Evolutionary conservation across 2,888 invertebrate genomes (phyloP).

Genomic region (Eupithecia subumbrata): DNA sequence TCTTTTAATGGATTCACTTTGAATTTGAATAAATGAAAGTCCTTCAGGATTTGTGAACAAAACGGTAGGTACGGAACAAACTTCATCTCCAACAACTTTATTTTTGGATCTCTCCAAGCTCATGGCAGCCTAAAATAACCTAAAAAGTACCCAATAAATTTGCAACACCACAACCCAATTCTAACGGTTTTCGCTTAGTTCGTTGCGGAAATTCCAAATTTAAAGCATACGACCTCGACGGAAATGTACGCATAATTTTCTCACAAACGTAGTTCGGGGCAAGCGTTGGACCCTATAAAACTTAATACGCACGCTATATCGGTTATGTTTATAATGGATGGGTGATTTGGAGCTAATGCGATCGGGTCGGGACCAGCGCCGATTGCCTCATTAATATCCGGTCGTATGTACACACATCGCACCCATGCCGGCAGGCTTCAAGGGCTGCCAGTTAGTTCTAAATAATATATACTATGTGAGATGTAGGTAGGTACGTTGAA

Average conservation of each 20-base stretch:
- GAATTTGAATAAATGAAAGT: background rate
- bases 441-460: constrained; percentile 26
- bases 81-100: background rate
- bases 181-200: background rate
- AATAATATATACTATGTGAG: background rate
- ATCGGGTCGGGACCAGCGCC: constrained; percentile 38
- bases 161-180: background rate
- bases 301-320: constrained; percentile 52
- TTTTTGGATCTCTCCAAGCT: background rate
- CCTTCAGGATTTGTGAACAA: background rate
- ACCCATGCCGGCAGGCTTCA: constrained; percentile 12
- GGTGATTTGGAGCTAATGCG: constrained; percentile 53
- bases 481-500: too few relatives aligned
- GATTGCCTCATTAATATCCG: constrained; percentile 77
- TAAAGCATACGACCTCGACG: background rate
- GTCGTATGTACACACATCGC: constrained; percentile 55
- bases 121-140: background rate
- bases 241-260: constrained; percentile 2
- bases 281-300: constrained; percentile 52
- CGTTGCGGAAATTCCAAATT: background rate
- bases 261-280: constrained; percentile 13
- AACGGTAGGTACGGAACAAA: background rate
- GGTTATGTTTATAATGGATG: constrained; percentile 65
- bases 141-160: background rate
- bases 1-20: background rate